Evolutionary conservation across 1,140 invertebrate genomes (phyloP), one percentile per base, ranked within the genome.

Genomic region (Hirudo medicinalis): DNA sequence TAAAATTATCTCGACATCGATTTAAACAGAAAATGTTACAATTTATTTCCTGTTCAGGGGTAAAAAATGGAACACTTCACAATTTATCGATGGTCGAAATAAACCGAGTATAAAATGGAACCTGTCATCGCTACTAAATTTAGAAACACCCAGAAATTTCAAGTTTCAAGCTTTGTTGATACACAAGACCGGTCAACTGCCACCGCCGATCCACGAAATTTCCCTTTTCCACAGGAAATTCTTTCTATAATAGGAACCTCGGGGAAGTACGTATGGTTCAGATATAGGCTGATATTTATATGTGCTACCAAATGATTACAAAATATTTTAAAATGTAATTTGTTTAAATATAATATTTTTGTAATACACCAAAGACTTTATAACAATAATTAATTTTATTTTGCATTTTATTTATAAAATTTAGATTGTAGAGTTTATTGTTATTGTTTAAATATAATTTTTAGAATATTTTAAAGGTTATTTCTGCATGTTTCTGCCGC

Each of bases 211-310:
- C 57, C 43, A 32, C 57, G 22, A 63, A 63, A 63, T 63, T 63
- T 63, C 57, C 57, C 57, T 63, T 63, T 63, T 63, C 57, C 57
- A 63, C 57, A 63, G 57, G 57, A 63, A 63, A 63, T 63, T 63
- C 57, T 63, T 63, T 63, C 57, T 63, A 63, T 63, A 63, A 25
- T 63, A 63, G 29, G 57, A 22, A 63, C 22, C 29, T 5, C 29
- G 57, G 57, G 57, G 57, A 63, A 63, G 57, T 63, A 63, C 57
- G 57, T 32, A 63, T 63, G 43, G 43, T 49, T 49, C 43, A 49
- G 43, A 49, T 49, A 49, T 11, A 15, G 22, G 22, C 57, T 63
- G 22, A 63, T 25, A 63, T 25, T 63, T 63, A 36, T 63, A 63
- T 13, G 8, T 63, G 20, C 8, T 63, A 32, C 22, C 3, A 63